phyloP scores from a whole-genome alignment of 1,140 invertebrate genomes.

The Melanaphis sacchari region DNA sequence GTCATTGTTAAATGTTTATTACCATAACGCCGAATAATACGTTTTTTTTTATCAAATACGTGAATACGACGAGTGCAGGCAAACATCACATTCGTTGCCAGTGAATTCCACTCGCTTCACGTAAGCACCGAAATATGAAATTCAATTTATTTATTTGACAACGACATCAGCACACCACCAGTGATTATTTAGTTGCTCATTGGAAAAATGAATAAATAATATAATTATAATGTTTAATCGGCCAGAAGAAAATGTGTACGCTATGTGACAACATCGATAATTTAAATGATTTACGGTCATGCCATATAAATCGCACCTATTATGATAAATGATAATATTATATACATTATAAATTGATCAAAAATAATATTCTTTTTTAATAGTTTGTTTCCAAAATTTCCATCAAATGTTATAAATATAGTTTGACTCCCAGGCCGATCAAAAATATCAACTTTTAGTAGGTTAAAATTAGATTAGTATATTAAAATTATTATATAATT shows the following conservation, averaged over 20 bases:
- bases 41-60: background rate
- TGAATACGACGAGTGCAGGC: background rate
- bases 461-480: too few species aligned
- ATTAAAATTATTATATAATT: too few species aligned
- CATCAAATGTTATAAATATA: too few species aligned
- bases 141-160: slow-evolving; percentile 33
- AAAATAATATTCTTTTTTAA: too few species aligned
- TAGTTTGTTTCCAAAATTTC: too few species aligned
- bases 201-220: background rate
- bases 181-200: background rate
- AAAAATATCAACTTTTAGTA: too few species aligned
- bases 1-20: background rate
- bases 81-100: background rate
- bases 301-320: too few species aligned
- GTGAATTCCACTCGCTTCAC: too few species aligned
- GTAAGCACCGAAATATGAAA: background rate
- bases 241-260: background rate
- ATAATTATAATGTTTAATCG: background rate
- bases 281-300: background rate
- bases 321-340: too few species aligned
- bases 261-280: background rate
- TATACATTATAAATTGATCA: too few species aligned
- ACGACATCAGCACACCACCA: background rate
- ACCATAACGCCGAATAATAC: slow-evolving; percentile 17
- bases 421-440: too few species aligned